Base-by-base conservation (phyloP, 2,113 vertebrate species). In the Penelope pileata region DNA sequence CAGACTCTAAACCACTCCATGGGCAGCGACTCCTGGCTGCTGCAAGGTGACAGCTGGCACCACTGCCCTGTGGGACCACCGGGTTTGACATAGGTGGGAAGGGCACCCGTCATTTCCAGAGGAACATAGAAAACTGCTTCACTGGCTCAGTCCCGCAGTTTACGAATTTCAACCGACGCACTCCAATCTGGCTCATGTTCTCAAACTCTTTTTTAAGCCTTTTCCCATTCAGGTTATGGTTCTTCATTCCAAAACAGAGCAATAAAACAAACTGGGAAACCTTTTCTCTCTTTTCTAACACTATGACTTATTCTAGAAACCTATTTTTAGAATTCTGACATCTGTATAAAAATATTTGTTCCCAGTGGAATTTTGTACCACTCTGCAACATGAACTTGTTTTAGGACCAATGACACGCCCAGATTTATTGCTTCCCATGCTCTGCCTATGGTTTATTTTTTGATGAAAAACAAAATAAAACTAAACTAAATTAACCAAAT, bases 341-440 rank as follows among this genome's bases (percentile, higher is more conserved):
- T 29, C 43, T 48, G 93, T 48, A 85, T 92, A 96, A 88, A 95
- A 86, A 93, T 83, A 34, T 94, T 86, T 24, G 15, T 64, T 96
- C 90, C 90, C 94, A 94, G 68, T 78, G 76, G 95, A 96, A 91
- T 72, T 83, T 86, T 64, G n/a, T 45, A 32, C 34, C 60, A 64
- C 79, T 67, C 3, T 30, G 87, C 85, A 80, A 85, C 48, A 85
- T 78, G 94, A 96, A 96, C 91, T 96, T 63, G 72, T 93, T 92
- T 56, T 47, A 80, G 75, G 24, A 48, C 40, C 30, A 47, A 59
- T 72, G 83, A 88, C 94, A 95, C 91, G 70, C 95, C 93, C 91
- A 86, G 90, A 97, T 96, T 96, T 96, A 96, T 90, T 91, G 90
- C 94, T 97, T 97, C 96, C 96, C 80, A 84, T 91, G 76, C 68